Conservation (phyloP, 2,888 invertebrate genomes). For the Oscheius sp. region DNA sequence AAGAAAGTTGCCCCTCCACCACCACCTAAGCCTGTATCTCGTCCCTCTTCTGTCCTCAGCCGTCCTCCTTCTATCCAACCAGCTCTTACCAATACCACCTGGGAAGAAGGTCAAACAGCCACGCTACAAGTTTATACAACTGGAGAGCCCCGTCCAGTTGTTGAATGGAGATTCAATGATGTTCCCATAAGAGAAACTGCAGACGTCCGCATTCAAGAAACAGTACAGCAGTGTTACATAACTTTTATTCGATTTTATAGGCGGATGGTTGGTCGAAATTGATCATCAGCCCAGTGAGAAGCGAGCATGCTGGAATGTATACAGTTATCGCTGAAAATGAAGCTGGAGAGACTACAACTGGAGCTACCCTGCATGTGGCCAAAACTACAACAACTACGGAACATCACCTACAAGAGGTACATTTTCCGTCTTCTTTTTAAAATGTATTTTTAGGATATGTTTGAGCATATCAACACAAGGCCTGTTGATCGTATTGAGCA, state of each 20-base stretch:
- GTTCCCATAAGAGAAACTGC: slow-evolving; percentile 49
- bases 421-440: background rate
- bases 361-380: slow-evolving; percentile 81
- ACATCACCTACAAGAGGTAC: slow-evolving; percentile 27
- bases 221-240: too few species aligned
- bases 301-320: slow-evolving; percentile 78
- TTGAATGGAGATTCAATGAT: slow-evolving; percentile 71
- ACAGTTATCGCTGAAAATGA: slow-evolving; percentile 89
- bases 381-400: slow-evolving; percentile 23
- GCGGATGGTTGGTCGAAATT: slow-evolving; percentile 70
- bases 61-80: slow-evolving; percentile 65
- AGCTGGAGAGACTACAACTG: slow-evolving; percentile 88
- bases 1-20: slow-evolving; percentile 39
- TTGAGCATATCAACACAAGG: slow-evolving; percentile 19
- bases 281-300: slow-evolving; percentile 55
- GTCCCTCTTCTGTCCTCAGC: slow-evolving; percentile 28
- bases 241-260: too few species aligned
- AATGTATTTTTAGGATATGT: slow-evolving; percentile 30
- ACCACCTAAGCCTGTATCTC: slow-evolving; percentile 39
- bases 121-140: slow-evolving; percentile 59
- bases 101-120: slow-evolving; percentile 63
- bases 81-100: slow-evolving; percentile 64
- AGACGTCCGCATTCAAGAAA: slow-evolving; percentile 49
- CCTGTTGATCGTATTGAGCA: slow-evolving; percentile 25
- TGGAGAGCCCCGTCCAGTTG: slow-evolving; percentile 67